Evolutionary conservation across 2,888 invertebrate genomes (phyloP), one percentile per base, ranked within the genome.

Genomic region (Mechanitis messenoides): DNA sequence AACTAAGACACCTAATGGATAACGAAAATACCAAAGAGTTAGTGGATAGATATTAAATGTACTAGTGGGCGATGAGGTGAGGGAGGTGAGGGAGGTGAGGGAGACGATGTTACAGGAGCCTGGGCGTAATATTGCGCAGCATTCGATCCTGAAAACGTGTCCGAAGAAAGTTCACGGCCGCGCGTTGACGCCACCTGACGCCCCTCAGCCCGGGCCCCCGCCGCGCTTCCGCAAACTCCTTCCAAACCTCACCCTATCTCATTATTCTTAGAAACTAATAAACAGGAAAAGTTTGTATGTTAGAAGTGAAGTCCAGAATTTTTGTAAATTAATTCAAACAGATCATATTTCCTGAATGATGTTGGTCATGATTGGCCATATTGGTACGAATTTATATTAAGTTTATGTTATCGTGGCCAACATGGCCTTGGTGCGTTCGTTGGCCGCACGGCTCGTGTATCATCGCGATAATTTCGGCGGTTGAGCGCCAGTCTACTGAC

Each of bases 111-210:
- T 74, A 74, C 74, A 74, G 76, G 80, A 82, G 76, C 75, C 78
- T 78, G 74, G 79, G 75, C 83, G 79, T 83, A 80, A 78, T 84
- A 87, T 83, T 89, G 87, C 88, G 88, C 87, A 87, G 87, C 79
- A 84, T 72, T 84, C 77, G 82, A 79, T 87, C 85, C 89, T 90
- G 88, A 89, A 88, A 89, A 88, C 87, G 87, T 88, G 89, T 83
- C 85, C 87, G 83, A 87, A 88, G 90, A 89, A 91, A 90, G 91
- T 91, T 91, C 90, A 91, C 81, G 91, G 91, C 81, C 91, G 91
- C 90, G 80, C 90, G 84, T 91, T 90, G 90, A 90, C 91, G 88
- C 78, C 77, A 74, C 81, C 83, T 77, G 79, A 80, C 81, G 74
- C 77, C 76, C 77, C 78, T 73, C 79, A 68, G 67, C 70, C 64